Percentiles rank a stretch among this genome's conserved stretches.
Evolutionary conservation across 2,113 vertebrate genomes (phyloP).

Genomic region (Erinaceus europaeus): DNA sequence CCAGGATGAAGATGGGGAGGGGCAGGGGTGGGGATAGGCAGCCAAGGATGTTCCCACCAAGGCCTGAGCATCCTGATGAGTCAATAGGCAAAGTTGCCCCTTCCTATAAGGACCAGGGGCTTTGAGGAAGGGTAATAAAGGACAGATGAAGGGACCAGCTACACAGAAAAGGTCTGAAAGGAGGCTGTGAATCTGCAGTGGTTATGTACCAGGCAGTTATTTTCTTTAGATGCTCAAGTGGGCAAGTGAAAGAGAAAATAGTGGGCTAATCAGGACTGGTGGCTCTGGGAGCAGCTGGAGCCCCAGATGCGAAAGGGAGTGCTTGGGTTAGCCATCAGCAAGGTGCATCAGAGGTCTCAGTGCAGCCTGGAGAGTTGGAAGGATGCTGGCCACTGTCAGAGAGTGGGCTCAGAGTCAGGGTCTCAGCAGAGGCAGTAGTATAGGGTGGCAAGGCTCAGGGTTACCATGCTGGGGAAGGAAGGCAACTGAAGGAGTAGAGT

Average conservation of each 20-base stretch:
- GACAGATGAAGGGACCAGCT: neutral
- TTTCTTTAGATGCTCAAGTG: neutral
- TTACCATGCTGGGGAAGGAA: neutral
- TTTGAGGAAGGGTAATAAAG: neutral
- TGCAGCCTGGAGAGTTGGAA: no score
- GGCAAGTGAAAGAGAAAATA: neutral
- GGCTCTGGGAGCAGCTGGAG: neutral
- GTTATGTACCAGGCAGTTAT: fast-evolving
- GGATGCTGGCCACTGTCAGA: no score
- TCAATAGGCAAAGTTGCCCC: neutral
- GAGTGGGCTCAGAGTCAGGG: no score
- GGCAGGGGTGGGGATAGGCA: neutral
- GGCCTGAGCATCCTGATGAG: neutral
- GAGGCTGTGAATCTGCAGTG: neutral
- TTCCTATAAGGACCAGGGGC: neutral
- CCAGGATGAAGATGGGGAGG: neutral
- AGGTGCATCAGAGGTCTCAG: neutral
- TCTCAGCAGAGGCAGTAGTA: no score
- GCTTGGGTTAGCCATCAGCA: neutral
- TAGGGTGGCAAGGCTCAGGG: no score
- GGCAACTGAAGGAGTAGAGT: no score
- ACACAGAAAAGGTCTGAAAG: neutral
- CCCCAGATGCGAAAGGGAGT: no score
- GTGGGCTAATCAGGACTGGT: neutral
- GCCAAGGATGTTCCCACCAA: neutral